Evolutionary conservation across 2,113 vertebrate species (phyloP).

Genomic region (Nothobranchius furzeri): DNA sequence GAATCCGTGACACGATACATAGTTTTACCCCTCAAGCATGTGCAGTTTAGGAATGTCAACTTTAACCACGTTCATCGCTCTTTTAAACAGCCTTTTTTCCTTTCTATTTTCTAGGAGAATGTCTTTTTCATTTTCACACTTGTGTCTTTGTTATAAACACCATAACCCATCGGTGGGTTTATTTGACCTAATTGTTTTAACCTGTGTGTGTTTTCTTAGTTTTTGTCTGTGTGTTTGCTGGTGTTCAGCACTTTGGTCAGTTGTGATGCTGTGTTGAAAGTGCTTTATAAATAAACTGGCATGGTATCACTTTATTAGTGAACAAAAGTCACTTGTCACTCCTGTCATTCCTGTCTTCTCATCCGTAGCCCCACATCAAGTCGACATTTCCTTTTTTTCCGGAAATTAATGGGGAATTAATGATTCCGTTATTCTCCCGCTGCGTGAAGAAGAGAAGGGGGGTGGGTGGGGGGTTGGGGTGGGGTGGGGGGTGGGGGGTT

Average conservation of each 20-base stretch:
- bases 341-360: constrained; percentile 46
- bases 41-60: constrained; percentile 41
- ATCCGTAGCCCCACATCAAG: constrained; percentile 41
- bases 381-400: constrained; percentile 48
- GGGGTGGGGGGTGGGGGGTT: constrained; percentile 34
- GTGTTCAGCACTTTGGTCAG: no score
- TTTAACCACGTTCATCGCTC: constrained; percentile 6
- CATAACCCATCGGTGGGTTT: no score
- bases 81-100: no score
- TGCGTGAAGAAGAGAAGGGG: constrained; percentile 50
- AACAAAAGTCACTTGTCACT: constrained; percentile 67
- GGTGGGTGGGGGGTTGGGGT: constrained; percentile 17
- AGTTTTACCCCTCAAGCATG: neutral
- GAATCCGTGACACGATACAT: constrained; percentile 1
- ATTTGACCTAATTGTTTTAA: no score
- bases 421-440: constrained; percentile 78
- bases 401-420: constrained; percentile 79
- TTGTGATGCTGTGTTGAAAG: no score
- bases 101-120: no score
- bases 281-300: no score
- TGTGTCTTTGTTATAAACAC: no score
- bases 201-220: no score
- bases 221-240: no score
- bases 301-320: constrained; percentile 9
- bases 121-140: no score